These are phyloP conservation scores for Buathra laborator DNA, from an alignment of 2,888 invertebrate species.

Conservation along the genomic window DNA sequence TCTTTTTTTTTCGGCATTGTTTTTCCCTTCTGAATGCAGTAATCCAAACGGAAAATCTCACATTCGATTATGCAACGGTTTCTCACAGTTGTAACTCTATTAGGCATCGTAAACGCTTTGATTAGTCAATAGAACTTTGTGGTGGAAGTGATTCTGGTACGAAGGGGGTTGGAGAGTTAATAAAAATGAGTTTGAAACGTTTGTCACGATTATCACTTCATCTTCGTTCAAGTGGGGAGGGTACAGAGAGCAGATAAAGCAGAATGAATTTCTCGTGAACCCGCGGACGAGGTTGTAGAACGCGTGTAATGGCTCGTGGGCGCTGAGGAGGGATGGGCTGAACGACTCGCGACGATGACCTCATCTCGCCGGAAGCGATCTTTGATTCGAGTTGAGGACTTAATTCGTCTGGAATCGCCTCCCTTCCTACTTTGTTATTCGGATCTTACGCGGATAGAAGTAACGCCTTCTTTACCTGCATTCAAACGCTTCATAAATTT, in stretches of 20 bases:
- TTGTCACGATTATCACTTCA: slow-evolving; percentile 60
- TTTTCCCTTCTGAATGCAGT: not conserved
- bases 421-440: slow-evolving; percentile 66
- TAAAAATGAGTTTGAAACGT: slow-evolving; percentile 64
- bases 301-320: slow-evolving; percentile 56
- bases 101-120: slow-evolving; percentile 29
- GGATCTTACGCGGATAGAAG: not conserved
- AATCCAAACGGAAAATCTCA: not conserved
- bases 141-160: slow-evolving; percentile 8
- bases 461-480: slow-evolving; percentile 12
- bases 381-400: slow-evolving; percentile 83
- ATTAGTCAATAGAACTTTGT: slow-evolving; percentile 43
- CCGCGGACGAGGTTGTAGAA: slow-evolving; percentile 41
- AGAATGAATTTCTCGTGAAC: slow-evolving; percentile 55
- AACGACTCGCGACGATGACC: slow-evolving; percentile 75
- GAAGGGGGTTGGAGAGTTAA: slow-evolving; percentile 45
- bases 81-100: slow-evolving; percentile 30
- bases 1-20: not conserved
- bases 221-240: slow-evolving; percentile 44
- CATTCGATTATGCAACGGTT: not conserved
- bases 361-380: slow-evolving; percentile 83
- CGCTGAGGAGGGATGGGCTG: slow-evolving; percentile 43
- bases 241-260: slow-evolving; percentile 28
- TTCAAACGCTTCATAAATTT: not conserved
- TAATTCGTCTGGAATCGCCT: slow-evolving; percentile 78